Percentiles rank a stretch among this genome's conserved stretches.
These are phyloP conservation scores for Tetramorium parvispinum DNA, from an alignment of 1,140 invertebrate genomes.

Conservation along the genomic window DNA sequence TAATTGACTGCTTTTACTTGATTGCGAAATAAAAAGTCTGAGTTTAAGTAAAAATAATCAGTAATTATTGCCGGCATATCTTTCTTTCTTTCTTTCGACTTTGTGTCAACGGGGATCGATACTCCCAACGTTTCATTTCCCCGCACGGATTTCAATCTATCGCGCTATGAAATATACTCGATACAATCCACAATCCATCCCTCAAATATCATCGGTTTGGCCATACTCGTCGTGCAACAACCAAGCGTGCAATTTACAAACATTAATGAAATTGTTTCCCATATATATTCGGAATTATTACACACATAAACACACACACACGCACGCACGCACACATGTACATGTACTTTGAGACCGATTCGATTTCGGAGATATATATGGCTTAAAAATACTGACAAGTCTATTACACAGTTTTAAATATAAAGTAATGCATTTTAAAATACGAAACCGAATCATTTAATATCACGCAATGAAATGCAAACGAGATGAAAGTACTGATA, in stretches of 20 bases:
- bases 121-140: conserved; percentile 23
- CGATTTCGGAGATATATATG: neutral
- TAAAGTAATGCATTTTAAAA: conserved; percentile 12
- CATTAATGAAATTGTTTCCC: conserved; percentile 44
- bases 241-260: conserved; percentile 39
- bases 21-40: neutral
- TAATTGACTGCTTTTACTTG: neutral
- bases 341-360: conserved; percentile 13
- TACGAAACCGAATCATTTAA: neutral
- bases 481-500: conserved; percentile 17
- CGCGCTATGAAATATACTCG: conserved; percentile 2
- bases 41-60: neutral
- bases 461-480: conserved; percentile 5
- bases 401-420: conserved; percentile 29
- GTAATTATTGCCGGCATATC: neutral
- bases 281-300: neutral
- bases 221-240: neutral
- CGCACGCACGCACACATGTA: neutral
- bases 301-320: neutral
- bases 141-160: neutral
- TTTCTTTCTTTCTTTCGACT: conserved; percentile 9
- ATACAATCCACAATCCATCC: conserved; percentile 26
- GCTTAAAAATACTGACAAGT: conserved; percentile 30
- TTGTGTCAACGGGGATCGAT: neutral
- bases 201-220: conserved; percentile 33